These are phyloP conservation scores for Smutsia temminckii DNA, from an alignment of 2,797 vertebrate species.

Conservation along the genomic window DNA sequence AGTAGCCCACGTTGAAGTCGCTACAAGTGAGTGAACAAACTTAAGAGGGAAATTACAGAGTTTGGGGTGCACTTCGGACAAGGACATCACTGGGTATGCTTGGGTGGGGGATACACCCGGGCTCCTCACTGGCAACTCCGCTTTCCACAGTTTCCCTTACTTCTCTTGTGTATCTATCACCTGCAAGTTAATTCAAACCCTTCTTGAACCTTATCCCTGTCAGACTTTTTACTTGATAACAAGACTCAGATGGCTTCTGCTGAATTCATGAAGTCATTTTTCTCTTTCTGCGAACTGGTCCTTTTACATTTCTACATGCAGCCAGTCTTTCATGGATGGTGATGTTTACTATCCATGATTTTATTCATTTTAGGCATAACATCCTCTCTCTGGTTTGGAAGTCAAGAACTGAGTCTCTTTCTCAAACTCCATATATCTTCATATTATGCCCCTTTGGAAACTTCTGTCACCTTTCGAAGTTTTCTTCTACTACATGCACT, in stretches of 20 bases:
- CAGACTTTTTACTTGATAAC: neutral
- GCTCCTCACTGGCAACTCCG: neutral
- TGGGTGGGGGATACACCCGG: accelerated
- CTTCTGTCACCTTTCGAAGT: neutral
- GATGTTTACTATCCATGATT: neutral
- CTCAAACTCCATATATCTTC: neutral
- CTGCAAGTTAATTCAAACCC: neutral
- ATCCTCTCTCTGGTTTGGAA: neutral
- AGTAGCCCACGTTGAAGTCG: neutral
- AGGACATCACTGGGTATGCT: neutral
- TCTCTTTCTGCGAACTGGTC: neutral
- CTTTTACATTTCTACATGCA: neutral
- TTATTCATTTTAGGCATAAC: neutral
- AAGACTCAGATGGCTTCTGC: neutral
- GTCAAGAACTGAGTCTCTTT: neutral
- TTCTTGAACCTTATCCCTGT: neutral
- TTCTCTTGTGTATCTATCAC: neutral
- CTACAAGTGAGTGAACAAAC: neutral
- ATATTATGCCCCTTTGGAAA: neutral
- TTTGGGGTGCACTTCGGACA: neutral
- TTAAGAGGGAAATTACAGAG: neutral
- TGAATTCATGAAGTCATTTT: neutral
- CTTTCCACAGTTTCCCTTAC: neutral
- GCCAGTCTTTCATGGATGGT: neutral
- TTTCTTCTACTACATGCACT: neutral